These are phyloP conservation scores for Gymnobelideus leadbeateri DNA, from an alignment of 2,113 vertebrate genomes.

Conservation along the genomic window DNA sequence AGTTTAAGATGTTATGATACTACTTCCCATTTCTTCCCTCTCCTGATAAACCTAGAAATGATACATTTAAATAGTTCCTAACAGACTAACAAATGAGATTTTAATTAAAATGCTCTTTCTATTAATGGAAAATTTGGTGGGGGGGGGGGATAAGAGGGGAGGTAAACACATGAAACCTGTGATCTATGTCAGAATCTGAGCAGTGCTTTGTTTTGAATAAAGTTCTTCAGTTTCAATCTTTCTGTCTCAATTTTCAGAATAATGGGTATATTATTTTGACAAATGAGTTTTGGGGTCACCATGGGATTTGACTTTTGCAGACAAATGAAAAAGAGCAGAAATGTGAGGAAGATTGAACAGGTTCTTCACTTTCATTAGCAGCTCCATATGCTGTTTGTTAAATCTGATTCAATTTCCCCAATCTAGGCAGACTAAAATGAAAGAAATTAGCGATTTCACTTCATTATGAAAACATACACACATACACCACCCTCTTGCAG, in stretches of 20 bases:
- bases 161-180: background rate
- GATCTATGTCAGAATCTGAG: background rate
- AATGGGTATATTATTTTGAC: background rate
- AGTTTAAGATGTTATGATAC: background rate
- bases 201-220: background rate
- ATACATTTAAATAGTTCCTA: background rate
- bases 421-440: conserved; percentile 65
- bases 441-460: conserved; percentile 60
- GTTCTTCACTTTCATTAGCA: conserved; percentile 55
- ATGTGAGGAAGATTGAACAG: conserved; percentile 15
- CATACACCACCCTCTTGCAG: conserved; percentile 23
- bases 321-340: conserved; percentile 66
- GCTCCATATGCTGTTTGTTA: conserved; percentile 72
- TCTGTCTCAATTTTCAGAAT: background rate
- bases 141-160: too few relatives aligned
- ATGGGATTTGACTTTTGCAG: conserved; percentile 49
- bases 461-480: conserved; percentile 66
- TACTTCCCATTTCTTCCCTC: background rate
- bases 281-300: background rate
- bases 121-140: background rate
- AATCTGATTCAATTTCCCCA: conserved; percentile 38
- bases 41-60: background rate
- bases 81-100: background rate
- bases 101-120: background rate
- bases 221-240: background rate